Evolutionary conservation across 2,797 vertebrate species (phyloP), one percentile per base, ranked within the genome.

Genomic region (Taenioides sp.): DNA sequence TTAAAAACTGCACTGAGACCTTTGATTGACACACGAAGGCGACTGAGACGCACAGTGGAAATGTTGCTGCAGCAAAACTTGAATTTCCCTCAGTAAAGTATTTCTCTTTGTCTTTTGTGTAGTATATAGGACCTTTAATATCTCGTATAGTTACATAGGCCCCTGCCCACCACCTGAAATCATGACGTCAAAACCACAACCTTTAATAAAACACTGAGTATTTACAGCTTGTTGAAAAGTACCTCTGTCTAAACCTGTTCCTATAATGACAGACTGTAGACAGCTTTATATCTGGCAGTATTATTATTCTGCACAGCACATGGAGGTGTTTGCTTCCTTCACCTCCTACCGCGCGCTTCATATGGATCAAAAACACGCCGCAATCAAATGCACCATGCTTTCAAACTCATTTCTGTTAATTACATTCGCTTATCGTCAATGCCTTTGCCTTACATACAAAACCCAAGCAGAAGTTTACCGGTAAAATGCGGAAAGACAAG

Each of bases 371-470:
- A 52, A 72, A 80, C 52, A 67, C 60, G 27, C 54, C n/a, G 70
- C 78, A 75, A 62, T 9, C 37, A 68, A 75, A 82, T 65, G 65
- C 60, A 52, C 80, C 70, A 61, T 61, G 58, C 68, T 68, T 82
- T 82, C 62, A 74, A 81, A 77, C 37, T 78, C 60, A 78, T 84
- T 88, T 81, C 72, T 61, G 69, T 76, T 86, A 81, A 86, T 86
- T 75, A 50, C 71, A 52, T 37, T 31, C 55, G 55, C 77, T 63
- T 63, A 63, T 63, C 73, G 65, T 69, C 58, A 7, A 20, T 17
- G 73, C 31, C 59, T 70, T 57, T 28, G 34, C 73, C 81, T 65
- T 37, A 22, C 61, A 3, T 23, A 18, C 61, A 14, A 72, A 47
- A 72, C 72, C 70, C 67, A 64, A 25, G 65, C 70, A 37, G 4